A percentile compares a stretch with the other conserved stretches of the same genome.
Evolutionary conservation across 1,140 invertebrate species (phyloP).

Genomic region (Panagrolaimus sp.): DNA sequence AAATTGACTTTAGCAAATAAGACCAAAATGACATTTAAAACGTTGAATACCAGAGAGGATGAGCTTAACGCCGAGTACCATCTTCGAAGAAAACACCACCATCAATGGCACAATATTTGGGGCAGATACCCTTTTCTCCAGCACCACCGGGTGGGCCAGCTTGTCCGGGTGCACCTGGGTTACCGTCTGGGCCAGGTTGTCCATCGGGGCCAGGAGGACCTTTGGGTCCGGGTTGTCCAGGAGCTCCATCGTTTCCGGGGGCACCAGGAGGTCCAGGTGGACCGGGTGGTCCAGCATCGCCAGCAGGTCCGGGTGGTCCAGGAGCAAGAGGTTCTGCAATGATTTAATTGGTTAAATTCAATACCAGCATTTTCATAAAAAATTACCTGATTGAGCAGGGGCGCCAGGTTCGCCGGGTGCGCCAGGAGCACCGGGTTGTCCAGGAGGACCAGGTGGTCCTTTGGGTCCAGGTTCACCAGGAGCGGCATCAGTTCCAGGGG

Average conservation of each 20-base stretch:
- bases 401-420: constrained; percentile 41
- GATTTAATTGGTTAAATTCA: no score
- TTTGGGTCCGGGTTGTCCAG: neutral
- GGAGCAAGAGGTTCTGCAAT: neutral
- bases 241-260: neutral
- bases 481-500: constrained; percentile 42
- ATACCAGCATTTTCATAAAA: no score
- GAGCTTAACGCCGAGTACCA: no score
- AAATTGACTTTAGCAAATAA: no score
- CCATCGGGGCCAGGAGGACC: constrained; percentile 9
- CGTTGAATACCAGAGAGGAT: no score
- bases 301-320: constrained; percentile 2
- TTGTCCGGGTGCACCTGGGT: constrained; percentile 1
- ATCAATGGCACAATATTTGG: constrained; percentile 56
- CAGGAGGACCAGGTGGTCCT: constrained; percentile 43
- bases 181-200: neutral
- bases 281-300: constrained; percentile 2
- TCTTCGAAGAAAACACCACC: constrained; percentile 59
- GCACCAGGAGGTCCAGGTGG: neutral
- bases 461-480: constrained; percentile 33
- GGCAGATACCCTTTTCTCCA: constrained; percentile 56
- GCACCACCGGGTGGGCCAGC: neutral
- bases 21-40: no score
- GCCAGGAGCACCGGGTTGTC: constrained; percentile 37
- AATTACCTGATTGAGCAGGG: constrained; percentile 17